Evolutionary conservation across 1,140 invertebrate genomes (phyloP).

Genomic region (Apis laboriosa): DNA sequence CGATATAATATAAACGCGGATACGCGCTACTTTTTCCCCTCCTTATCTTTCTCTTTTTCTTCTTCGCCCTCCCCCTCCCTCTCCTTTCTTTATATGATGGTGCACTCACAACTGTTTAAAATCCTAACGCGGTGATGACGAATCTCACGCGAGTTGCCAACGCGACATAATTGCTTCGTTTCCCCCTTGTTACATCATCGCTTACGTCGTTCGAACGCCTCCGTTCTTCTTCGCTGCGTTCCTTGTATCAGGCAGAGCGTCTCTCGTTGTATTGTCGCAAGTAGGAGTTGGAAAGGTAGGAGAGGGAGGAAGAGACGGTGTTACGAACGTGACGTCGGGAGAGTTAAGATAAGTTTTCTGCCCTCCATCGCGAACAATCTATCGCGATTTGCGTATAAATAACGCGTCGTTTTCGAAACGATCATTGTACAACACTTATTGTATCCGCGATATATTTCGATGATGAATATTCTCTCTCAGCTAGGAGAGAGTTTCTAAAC

Average conservation of each 20-base stretch:
- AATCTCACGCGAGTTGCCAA: constrained; percentile 4
- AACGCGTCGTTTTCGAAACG: neutral
- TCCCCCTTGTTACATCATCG: constrained; percentile 1
- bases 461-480: neutral
- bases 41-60: neutral
- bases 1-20: constrained; percentile 16
- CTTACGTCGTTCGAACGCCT: neutral
- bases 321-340: no score
- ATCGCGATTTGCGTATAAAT: neutral
- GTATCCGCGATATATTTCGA: neutral
- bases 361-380: neutral
- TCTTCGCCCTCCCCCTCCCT: neutral
- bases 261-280: no score
- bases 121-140: neutral
- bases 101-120: neutral
- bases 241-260: neutral
- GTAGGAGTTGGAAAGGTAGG: no score
- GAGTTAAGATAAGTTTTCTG: no score
- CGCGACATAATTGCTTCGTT: constrained; percentile 1
- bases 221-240: neutral
- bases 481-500: neutral
- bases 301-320: no score
- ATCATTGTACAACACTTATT: constrained; percentile 5
- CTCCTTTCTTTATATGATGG: neutral
- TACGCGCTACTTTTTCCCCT: neutral